These are phyloP conservation scores for Dusona sp. DNA, from an alignment of 2,888 invertebrate genomes.

Conservation along the genomic window DNA sequence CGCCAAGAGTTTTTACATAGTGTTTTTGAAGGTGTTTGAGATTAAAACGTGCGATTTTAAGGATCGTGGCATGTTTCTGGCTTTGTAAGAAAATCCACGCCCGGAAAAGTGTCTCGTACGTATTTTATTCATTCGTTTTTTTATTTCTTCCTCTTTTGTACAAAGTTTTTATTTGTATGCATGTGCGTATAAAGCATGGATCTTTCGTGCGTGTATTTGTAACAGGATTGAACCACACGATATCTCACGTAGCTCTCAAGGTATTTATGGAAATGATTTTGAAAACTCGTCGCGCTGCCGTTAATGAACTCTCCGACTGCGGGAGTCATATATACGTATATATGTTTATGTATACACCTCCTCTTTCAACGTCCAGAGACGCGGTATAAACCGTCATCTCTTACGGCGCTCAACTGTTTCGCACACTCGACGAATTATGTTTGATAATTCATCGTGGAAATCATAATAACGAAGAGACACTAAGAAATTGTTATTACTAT, in stretches of 20 bases:
- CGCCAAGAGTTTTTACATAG: slow-evolving; percentile 19
- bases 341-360: slow-evolving; percentile 1
- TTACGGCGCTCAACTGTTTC: slow-evolving; percentile 26
- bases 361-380: slow-evolving; percentile 14
- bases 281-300: slow-evolving; percentile 68
- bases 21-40: slow-evolving; percentile 29
- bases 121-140: slow-evolving; percentile 10
- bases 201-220: slow-evolving; percentile 41
- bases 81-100: slow-evolving; percentile 60
- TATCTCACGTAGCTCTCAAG: slow-evolving; percentile 69
- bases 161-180: slow-evolving; percentile 18
- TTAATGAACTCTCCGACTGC: slow-evolving; percentile 48
- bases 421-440: background rate
- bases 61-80: slow-evolving; percentile 49
- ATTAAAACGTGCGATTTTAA: slow-evolving; percentile 44
- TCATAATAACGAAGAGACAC: background rate
- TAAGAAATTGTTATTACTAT: background rate
- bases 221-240: slow-evolving; percentile 60
- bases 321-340: slow-evolving; percentile 30
- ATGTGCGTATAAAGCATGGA: slow-evolving; percentile 13
- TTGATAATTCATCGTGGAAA: background rate
- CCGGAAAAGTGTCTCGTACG: slow-evolving; percentile 57
- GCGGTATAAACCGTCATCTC: slow-evolving; percentile 25
- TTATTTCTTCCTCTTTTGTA: background rate
- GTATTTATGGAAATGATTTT: slow-evolving; percentile 76